Conservation (phyloP, 2,888 invertebrate species). For the Erpobdella octoculata region DNA sequence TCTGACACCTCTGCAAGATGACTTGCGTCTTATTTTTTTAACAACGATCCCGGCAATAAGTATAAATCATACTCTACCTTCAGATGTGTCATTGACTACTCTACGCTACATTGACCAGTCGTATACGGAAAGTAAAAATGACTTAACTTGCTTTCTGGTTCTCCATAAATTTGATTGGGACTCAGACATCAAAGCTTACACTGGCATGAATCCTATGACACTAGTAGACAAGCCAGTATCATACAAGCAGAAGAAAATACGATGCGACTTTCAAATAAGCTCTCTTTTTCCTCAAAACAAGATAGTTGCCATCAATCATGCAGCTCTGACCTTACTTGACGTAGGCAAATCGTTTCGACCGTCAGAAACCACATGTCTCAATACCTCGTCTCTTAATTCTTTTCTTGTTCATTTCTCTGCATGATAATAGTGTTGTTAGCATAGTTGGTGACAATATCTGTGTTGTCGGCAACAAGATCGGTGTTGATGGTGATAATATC, state of each 20-base stretch:
- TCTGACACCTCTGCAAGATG: not conserved
- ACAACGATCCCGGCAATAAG: not conserved
- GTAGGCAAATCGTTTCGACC: not conserved
- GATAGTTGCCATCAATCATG: not conserved
- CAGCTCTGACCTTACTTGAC: not conserved
- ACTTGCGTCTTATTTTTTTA: not conserved
- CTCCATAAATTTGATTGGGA: not conserved
- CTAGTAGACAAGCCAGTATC: not conserved
- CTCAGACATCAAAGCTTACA: not conserved
- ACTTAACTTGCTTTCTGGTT: not conserved
- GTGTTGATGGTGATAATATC: no score
- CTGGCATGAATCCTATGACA: not conserved
- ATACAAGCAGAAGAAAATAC: not conserved
- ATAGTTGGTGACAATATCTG: no score
- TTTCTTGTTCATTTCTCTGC: not conserved
- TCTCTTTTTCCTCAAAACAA: not conserved
- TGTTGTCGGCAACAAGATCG: no score
- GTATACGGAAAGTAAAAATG: not conserved
- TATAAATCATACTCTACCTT: not conserved
- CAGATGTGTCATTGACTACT: conserved; percentile 9
- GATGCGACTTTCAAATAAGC: not conserved
- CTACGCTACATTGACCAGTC: not conserved
- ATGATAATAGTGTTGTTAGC: no score
- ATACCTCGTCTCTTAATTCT: conserved; percentile 17
- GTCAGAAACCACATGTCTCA: not conserved